Conservation (phyloP, 2,797 vertebrate genomes). For the Gallirallus australis region DNA sequence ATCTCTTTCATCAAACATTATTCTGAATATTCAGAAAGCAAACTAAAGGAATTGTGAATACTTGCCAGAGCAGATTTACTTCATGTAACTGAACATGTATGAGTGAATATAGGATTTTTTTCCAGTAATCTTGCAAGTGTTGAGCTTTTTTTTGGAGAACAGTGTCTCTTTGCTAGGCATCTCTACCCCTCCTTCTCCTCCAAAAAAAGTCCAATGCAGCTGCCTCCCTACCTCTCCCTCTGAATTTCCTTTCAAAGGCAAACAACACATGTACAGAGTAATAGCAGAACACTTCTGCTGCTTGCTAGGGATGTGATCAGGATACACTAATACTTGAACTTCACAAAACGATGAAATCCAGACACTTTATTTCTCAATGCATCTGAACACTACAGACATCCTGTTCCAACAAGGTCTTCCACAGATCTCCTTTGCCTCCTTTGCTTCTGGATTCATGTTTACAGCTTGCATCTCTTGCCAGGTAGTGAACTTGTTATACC, state of each 20-base stretch:
- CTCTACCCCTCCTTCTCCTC: neutral
- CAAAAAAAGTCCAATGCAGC: neutral
- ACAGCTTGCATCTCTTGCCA: neutral
- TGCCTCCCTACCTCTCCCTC: neutral
- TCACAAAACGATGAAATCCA: neutral
- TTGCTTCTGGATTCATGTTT: neutral
- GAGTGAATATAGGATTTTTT: neutral
- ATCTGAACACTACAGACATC: fast-evolving
- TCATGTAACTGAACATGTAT: neutral
- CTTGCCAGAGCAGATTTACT: neutral
- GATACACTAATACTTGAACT: neutral
- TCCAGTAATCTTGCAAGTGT: neutral
- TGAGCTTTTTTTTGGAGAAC: neutral
- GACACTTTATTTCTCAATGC: neutral
- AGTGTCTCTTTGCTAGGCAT: neutral
- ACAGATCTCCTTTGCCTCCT: neutral
- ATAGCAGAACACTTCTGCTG: neutral
- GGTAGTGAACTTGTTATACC: neutral
- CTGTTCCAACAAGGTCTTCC: neutral
- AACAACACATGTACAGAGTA: neutral
- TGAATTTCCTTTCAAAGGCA: neutral
- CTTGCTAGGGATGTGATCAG: neutral
- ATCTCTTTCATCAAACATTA: conserved; percentile 47
- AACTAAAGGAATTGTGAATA: conserved; percentile 17
- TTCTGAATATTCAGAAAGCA: conserved; percentile 31